Evolutionary conservation across 2,888 invertebrate genomes (phyloP).

Genomic region (Dynastes maya): DNA sequence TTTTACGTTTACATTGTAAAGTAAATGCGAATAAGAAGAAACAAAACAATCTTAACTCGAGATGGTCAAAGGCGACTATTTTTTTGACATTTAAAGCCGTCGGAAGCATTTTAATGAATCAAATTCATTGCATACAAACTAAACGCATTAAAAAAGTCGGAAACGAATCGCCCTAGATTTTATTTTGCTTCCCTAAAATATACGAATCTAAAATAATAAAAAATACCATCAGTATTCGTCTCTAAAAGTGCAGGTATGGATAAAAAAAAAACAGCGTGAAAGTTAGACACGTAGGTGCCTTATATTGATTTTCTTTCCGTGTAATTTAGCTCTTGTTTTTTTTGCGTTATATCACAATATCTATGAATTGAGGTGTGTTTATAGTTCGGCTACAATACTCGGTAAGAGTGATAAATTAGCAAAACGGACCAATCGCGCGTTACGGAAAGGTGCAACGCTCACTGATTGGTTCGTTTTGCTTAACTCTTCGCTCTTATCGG

Average conservation of each 20-base stretch:
- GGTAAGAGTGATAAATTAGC: too few species aligned
- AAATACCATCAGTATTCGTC: not conserved
- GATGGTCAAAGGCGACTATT: too few species aligned
- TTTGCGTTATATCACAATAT: not conserved
- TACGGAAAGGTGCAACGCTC: not conserved
- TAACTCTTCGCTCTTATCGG: not conserved
- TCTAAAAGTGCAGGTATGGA: not conserved
- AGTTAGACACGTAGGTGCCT: constrained; percentile 40
- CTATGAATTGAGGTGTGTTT: not conserved
- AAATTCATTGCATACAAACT: too few species aligned
- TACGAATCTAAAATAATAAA: not conserved
- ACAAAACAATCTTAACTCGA: too few species aligned
- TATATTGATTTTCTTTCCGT: constrained; percentile 33
- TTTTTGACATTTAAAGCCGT: too few species aligned
- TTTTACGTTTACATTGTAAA: too few species aligned
- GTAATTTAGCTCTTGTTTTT: constrained; percentile 39
- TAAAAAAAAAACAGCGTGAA: not conserved
- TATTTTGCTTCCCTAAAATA: too few species aligned
- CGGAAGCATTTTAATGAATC: too few species aligned
- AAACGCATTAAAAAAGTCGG: too few species aligned
- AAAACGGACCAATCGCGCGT: too few species aligned
- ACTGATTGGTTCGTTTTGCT: not conserved
- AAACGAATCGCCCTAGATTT: not conserved
- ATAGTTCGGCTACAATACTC: too few species aligned
- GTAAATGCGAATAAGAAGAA: too few species aligned